Evolutionary conservation across 2,797 vertebrate species (phyloP).

Genomic region (Botia kubotai): DNA sequence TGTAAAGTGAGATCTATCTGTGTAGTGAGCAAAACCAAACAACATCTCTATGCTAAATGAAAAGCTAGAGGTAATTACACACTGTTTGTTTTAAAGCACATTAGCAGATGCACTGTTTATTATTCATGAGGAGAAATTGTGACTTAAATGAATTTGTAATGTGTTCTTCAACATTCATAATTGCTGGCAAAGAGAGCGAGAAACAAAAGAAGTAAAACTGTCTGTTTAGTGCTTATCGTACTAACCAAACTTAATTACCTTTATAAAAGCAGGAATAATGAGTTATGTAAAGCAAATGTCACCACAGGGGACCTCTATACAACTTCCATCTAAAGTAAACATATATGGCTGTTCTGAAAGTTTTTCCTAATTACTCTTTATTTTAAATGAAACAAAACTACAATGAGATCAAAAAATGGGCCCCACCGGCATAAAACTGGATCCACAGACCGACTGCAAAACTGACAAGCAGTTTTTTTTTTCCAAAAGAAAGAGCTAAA

Average conservation of each 20-base stretch:
- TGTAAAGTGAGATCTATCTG: neutral
- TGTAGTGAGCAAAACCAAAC: neutral
- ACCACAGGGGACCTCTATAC: neutral
- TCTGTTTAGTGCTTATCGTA: neutral
- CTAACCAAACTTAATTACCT: neutral
- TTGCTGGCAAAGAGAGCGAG: slow-evolving; percentile 34
- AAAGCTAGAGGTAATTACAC: slow-evolving; percentile 27
- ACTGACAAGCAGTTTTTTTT: too few relatives aligned
- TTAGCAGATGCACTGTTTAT: slow-evolving; percentile 45
- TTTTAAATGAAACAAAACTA: neutral
- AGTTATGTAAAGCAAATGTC: too few relatives aligned
- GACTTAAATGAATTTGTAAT: slow-evolving; percentile 42
- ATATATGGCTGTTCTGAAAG: neutral
- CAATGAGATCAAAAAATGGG: neutral
- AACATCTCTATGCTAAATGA: slow-evolving; percentile 8
- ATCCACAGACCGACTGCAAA: too few relatives aligned
- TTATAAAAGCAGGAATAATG: neutral
- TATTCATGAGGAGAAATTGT: slow-evolving; percentile 49
- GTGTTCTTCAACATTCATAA: slow-evolving; percentile 31
- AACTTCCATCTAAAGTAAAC: neutral
- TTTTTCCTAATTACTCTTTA: neutral
- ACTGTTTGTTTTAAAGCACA: slow-evolving; percentile 44
- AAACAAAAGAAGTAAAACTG: slow-evolving; percentile 14
- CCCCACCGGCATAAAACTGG: too few relatives aligned
- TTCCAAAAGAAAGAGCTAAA: too few relatives aligned